Evolutionary conservation across 2,113 vertebrate species (phyloP), one percentile per base, ranked within the genome.

Genomic region (Sinocyclocheilus rhinocerous): DNA sequence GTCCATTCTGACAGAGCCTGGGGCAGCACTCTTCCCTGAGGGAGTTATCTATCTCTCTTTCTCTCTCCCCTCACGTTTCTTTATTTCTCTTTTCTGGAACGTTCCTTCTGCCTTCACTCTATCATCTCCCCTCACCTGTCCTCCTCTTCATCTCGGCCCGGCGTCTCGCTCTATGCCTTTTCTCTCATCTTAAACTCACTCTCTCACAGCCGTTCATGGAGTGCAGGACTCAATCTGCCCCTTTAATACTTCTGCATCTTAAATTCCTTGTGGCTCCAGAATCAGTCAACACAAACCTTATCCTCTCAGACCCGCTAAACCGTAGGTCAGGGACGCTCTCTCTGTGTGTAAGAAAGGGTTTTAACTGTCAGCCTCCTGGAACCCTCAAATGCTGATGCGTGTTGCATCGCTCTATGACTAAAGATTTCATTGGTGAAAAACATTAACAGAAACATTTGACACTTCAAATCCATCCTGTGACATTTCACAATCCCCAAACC

Each of bases 1-100:
- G 93, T 93, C 94, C 91, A 91, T 94, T 92, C 93, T 86, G 89
- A 89, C 92, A 81, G 89, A 92, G 90, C 91, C 88, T 85, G 79
- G 85, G 88, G 90, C 91, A 90, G 85, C 73, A 65, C 24, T 86
- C 26, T 75, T 76, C 89, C 93, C 90, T 61, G 85, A 83, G 93
- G 88, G 93, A 91, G 45, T 69, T 81, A 4, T 81, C 88, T 89
- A 87, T 85, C 52, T 84, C 85, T 88, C 39, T 79, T 77, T 63
- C 72, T 88, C 89, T 72, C 63, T 88, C 88, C 86, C 42, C 22
- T 42, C 57, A 61, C 12, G 22, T 80, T 80, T 80, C 86, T 88
- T 83, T 75, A 84, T 85, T 9, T 29, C 48, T 84, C 86, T 87
- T 77, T 22, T 76, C 26, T 65, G 26, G 16, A 48, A n/a, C 3